Base-by-base conservation (phyloP, 2,797 vertebrate genomes). In the Heliangelus exortis region DNA sequence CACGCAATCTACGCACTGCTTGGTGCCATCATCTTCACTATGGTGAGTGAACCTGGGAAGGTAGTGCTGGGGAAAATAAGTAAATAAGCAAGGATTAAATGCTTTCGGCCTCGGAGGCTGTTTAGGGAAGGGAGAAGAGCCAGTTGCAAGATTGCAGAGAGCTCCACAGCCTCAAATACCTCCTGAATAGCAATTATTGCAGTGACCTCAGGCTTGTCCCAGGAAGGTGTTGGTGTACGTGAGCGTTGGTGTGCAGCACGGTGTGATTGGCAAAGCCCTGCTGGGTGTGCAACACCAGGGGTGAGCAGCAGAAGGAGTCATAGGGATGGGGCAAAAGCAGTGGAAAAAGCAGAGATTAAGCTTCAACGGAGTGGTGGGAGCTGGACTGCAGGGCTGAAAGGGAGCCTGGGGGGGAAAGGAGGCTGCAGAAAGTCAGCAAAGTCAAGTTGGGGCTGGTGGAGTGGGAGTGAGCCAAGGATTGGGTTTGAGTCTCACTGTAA, bases 21-120 rank as follows among this genome's bases (percentile, higher is more conserved):
- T 53, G 99, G 99, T 95, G 99, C 99, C 16, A 97, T 99, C 48
- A 96, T 99, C 63, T 99, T 99, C 90, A 99, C 98, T 3, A 97
- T 99, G 99, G 99, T 99, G 97, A 98, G 98, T 96, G 47, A 57
- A 13, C 7, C 31, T 2, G 43, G 66, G n/a, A 25, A 22, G 3
- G 26, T 2, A 29, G 36, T 6, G 3, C 25, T 23, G 57, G 87
- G 75, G 16, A 12, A 45, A n/a, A 10, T 2, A 18, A 21, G 31
- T 8, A 17, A 7, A 50, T 31, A 53, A 76, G 14, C 5, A 4
- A 55, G 45, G 58, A 61, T 5, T 5, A 34, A 50, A 69, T 22
- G 39, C 4, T 12, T 29, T 54, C 33, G 50, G 54, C 50, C 23
- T 55, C 36, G 23, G 19, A 57, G 23, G 31, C 15, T 12, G 53